A percentile compares a stretch with the other conserved stretches of the same genome.
These are phyloP conservation scores for Leptestheria dahalacensis DNA, from an alignment of 1,140 invertebrate species.

Conservation along the genomic window DNA sequence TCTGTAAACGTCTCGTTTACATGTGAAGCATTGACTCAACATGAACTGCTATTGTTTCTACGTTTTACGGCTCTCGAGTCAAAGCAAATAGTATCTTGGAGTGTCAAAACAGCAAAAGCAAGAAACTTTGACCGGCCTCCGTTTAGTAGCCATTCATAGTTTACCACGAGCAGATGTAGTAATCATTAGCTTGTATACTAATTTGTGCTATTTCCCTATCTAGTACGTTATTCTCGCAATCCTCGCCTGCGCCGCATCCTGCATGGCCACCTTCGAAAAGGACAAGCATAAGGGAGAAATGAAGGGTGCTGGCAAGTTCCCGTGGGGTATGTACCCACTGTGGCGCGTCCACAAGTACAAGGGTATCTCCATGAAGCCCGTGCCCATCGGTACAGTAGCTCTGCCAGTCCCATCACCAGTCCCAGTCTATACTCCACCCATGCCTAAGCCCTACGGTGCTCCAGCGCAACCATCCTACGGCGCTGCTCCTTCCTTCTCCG, in stretches of 20 bases:
- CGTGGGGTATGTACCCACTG: constrained; percentile 14
- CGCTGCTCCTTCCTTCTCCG: not conserved
- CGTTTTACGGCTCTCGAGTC: too few species aligned
- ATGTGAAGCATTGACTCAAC: too few species aligned
- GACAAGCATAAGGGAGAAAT: not conserved
- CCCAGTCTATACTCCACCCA: not conserved
- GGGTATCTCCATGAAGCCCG: constrained; percentile 13
- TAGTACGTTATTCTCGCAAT: not conserved
- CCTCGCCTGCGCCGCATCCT: not conserved
- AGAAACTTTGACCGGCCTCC: too few species aligned
- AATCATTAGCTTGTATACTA: not conserved
- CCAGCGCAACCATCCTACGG: not conserved
- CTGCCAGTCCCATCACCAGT: not conserved
- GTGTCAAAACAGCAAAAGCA: too few species aligned
- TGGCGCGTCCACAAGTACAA: constrained; percentile 16
- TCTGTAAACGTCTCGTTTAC: too few species aligned
- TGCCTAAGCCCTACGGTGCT: not conserved
- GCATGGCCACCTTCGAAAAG: not conserved
- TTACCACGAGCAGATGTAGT: not conserved
- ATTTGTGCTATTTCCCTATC: not conserved
- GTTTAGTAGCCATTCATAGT: not conserved
- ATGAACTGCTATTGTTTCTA: too few species aligned
- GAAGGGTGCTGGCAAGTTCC: not conserved
- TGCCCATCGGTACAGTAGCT: constrained; percentile 9
- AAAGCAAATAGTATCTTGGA: too few species aligned